phyloP scores from a whole-genome alignment of 2,888 invertebrate genomes.

The Branchipolynoe longqiensis region DNA sequence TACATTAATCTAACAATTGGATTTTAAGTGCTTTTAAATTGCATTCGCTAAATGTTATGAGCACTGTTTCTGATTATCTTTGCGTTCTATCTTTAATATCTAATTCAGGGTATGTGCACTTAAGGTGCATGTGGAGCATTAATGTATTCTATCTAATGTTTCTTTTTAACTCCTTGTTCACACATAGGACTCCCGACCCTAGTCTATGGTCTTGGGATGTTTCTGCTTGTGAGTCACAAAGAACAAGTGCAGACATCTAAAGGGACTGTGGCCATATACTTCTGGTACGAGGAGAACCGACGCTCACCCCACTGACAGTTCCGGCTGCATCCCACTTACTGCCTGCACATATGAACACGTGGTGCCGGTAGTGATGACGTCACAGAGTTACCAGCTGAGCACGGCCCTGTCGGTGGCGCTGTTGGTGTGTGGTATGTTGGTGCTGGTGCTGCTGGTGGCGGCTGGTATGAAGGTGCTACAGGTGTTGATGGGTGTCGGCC shows the following conservation, averaged over 20 bases:
- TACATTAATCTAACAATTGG: no score
- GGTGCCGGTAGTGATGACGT: no score
- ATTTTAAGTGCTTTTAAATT: no score
- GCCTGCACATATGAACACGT: background rate
- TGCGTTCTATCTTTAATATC: no score
- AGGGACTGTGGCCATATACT: conserved; percentile 91
- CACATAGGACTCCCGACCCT: conserved; percentile 92
- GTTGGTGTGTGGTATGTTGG: background rate
- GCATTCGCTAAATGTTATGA: no score
- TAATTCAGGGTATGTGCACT: no score
- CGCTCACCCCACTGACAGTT: conserved; percentile 26
- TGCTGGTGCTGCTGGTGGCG: conserved; percentile 23
- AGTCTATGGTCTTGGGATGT: conserved; percentile 94
- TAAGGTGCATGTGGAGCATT: no score
- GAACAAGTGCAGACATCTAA: conserved; percentile 89
- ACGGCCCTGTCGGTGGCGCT: conserved; percentile 27
- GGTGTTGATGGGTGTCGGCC: background rate
- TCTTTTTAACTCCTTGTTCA: conserved; percentile 28
- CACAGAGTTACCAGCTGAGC: conserved; percentile 57
- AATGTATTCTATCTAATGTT: no score
- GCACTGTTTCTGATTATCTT: no score
- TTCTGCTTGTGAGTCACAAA: conserved; percentile 88
- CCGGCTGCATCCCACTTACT: background rate
- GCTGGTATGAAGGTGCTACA: conserved; percentile 23
- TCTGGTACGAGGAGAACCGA: conserved; percentile 91